Evolutionary conservation across 1,140 invertebrate species (phyloP), one percentile per base, ranked within the genome.

Genomic region (Mercenaria mercenaria): DNA sequence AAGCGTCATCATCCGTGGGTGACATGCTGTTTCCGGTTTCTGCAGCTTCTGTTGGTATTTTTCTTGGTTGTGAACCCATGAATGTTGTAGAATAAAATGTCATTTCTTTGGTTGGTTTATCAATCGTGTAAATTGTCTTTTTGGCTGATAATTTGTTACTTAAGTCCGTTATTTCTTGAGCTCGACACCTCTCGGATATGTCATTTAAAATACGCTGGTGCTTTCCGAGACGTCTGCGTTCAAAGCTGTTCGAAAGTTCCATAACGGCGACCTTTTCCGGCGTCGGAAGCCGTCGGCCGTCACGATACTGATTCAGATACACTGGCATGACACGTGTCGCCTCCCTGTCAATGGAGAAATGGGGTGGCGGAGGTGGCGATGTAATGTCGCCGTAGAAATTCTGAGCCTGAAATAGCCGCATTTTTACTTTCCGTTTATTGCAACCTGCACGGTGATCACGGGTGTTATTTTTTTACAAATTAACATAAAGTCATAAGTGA

Each of bases 201-300:
- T 93, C 93, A 4, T 84, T 61, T 23, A 93, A 87, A 59, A 93
- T 86, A 64, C 90, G 88, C 56, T 93, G 93, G n/a, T 93, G 93
- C 74, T 91, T 93, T 8, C 92, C 91, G 20, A 94, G 81, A 1
- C 92, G 79, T 26, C 93, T 80, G 56, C 93, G 92, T 64, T 94
- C 84, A 74, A 92, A 93, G 76, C 92, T 91, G 18, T 64, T 84
- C 0, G 93, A 91, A 18, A 94, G 80, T 29, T 92, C 91, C 89
- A 94, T 88, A 1, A 94, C 90, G 15, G 92, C 92, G 18, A 85
- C 81, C 26, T 92, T 91, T 64, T 93, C 93, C 10, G 93, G 93
- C 20, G 93, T 94, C 39, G 92, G 89, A 10, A 94, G 79, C 18
- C 93, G 89, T 18, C 91, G 85, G 0, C 93, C 90, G 77, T 92